Conservation (phyloP, 1,140 invertebrate genomes). For the Zophobas morio region DNA sequence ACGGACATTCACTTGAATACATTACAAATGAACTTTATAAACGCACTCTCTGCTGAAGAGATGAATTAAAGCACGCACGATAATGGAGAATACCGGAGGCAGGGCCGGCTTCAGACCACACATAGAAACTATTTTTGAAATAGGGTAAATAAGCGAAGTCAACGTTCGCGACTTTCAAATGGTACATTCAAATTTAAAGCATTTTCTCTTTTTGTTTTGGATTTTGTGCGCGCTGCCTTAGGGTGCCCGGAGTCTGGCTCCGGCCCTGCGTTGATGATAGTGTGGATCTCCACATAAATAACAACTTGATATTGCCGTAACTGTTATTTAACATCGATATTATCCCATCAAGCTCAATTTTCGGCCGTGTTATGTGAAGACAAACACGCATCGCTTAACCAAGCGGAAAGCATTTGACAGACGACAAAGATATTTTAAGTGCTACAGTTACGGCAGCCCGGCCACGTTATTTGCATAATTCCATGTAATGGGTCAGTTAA, state of each 20-base stretch:
- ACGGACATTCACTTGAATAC: slow-evolving; percentile 50
- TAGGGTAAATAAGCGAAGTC: too few relatives aligned
- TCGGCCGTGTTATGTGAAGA: slow-evolving; percentile 4
- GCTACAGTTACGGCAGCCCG: neutral
- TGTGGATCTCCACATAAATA: slow-evolving; percentile 2
- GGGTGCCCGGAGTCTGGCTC: too few relatives aligned
- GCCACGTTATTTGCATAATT: slow-evolving; percentile 14
- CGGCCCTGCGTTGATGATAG: too few relatives aligned
- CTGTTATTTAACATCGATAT: slow-evolving; percentile 20
- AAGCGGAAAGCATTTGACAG: neutral
- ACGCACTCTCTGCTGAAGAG: slow-evolving; percentile 11
- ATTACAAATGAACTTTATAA: slow-evolving; percentile 49
- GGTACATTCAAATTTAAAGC: too few relatives aligned
- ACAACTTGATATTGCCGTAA: slow-evolving; percentile 13
- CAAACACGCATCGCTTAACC: neutral
- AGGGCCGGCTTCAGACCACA: neutral
- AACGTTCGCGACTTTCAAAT: too few relatives aligned
- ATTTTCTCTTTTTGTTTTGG: too few relatives aligned
- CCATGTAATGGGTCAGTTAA: slow-evolving; percentile 29
- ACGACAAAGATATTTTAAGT: slow-evolving; percentile 26
- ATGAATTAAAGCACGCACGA: slow-evolving; percentile 38
- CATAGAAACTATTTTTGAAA: too few relatives aligned
- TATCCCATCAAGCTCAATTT: slow-evolving; percentile 19
- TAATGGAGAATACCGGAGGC: neutral
- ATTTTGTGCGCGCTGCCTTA: too few relatives aligned